Percentiles rank a stretch among this genome's conserved stretches.
Evolutionary conservation across 1,140 invertebrate species (phyloP).

Genomic region (Microplitis mediator): DNA sequence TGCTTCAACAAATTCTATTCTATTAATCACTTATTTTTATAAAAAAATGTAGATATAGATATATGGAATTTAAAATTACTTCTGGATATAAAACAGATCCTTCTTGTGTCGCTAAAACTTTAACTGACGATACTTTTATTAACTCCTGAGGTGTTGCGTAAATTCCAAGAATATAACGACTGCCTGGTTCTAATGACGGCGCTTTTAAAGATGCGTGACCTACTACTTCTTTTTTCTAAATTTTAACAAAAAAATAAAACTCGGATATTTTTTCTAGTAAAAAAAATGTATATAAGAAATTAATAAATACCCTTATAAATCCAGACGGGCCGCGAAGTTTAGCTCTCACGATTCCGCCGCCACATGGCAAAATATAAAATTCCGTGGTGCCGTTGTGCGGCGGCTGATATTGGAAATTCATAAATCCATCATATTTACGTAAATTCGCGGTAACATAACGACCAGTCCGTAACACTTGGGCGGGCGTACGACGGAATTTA

Average conservation of each 20-base stretch:
- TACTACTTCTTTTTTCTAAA: slow-evolving; percentile 52
- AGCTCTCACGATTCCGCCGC: slow-evolving; percentile 48
- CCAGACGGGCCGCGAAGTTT: slow-evolving; percentile 49
- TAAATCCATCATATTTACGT: slow-evolving; percentile 50
- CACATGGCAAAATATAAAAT: slow-evolving; percentile 56
- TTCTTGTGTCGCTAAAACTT: slow-evolving; percentile 54
- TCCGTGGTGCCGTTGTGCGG: slow-evolving; percentile 50
- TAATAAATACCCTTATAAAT: slow-evolving; percentile 36
- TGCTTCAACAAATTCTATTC: slow-evolving; percentile 26
- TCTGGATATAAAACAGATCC: slow-evolving; percentile 51
- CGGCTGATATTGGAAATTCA: slow-evolving; percentile 55
- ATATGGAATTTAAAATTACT: slow-evolving; percentile 28
- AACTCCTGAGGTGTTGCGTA: slow-evolving; percentile 50
- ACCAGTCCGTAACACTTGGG: slow-evolving; percentile 48
- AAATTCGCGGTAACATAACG: slow-evolving; percentile 50
- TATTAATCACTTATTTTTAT: not conserved
- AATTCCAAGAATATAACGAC: slow-evolving; percentile 53
- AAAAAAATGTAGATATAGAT: too few species aligned
- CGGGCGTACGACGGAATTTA: slow-evolving; percentile 53
- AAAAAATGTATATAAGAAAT: not conserved
- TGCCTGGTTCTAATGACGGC: slow-evolving; percentile 50
- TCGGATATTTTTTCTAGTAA: not conserved
- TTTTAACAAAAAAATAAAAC: not conserved
- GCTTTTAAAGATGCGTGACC: slow-evolving; percentile 51
- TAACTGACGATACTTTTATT: slow-evolving; percentile 48